Evolutionary conservation across 2,113 vertebrate genomes (phyloP).

Genomic region (Dermatemys mawii): DNA sequence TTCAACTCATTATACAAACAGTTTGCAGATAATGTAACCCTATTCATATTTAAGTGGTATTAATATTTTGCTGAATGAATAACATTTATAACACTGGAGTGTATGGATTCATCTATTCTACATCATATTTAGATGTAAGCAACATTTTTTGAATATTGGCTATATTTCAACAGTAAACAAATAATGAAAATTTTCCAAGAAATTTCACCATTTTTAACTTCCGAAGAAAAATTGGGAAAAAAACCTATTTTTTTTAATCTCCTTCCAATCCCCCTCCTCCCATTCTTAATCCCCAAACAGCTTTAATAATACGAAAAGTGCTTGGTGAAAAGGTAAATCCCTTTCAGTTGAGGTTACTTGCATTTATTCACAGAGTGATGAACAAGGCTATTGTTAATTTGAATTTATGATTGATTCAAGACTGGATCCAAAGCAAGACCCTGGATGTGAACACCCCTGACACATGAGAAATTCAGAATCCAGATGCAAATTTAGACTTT

Average conservation of each 20-base stretch:
- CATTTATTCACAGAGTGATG: neutral
- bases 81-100: neutral
- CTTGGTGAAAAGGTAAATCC: neutral
- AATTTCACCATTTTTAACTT: neutral
- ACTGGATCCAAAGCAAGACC: neutral
- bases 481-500: neutral
- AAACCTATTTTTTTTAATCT: neutral
- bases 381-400: neutral
- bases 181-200: neutral
- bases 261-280: neutral
- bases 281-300: neutral
- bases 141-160: neutral
- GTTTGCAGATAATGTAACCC: no score
- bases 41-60: neutral
- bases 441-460: neutral
- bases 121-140: neutral
- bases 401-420: neutral
- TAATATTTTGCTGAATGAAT: neutral
- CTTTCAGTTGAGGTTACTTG: neutral
- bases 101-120: neutral
- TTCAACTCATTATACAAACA: fast-evolving
- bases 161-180: neutral
- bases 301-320: neutral
- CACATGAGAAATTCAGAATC: neutral
- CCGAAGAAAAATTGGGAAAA: neutral